Base-by-base conservation (phyloP, 2,888 invertebrate species). In the Drosophila fungiperda region DNA sequence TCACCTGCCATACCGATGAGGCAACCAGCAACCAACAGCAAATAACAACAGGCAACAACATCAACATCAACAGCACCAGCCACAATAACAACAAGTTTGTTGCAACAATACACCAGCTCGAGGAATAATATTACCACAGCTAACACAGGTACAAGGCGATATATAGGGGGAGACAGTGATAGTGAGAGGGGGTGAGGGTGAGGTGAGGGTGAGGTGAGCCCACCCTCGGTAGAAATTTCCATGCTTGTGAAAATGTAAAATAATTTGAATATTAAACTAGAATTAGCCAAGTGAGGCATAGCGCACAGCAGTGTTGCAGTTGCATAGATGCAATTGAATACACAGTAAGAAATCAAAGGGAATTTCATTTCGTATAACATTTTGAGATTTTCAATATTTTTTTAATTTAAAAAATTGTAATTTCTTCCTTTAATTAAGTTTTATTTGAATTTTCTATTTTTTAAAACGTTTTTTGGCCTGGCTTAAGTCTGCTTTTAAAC, bases 281-380 rank as follows among this genome's bases (percentile, higher is more conserved):
- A 86, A 88, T 88, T 87, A 80, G 80, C 74, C 83, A 80, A 83
- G 76, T 88, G 80, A 83, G 75, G 79, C 87, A 86, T 83, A 83
- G 66, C 49, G 76, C 82, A 74, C 80, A 36, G 49, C 54, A 45
- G 26, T 26, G 67, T 15, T 23, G 59, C 45, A 42, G 36, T 52
- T 61, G 76, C 48, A 45, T 17, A n/a, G 26, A 50, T 42, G 57
- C 42, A 42, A 32, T 42, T 42, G 32, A 15, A 1, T 57, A 32
- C 57, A 57, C 57, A 15, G 57, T 15, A 32, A 42, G 15, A 42
- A 57, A 57, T 32, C 3, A 1, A 15, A 15, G 1, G 4, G 5
- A 17, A 29, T 29, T 29, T n/a, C 29, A 29, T 15, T 26, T 23
- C 20, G 1, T 4, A 9, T 4, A 23, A 8, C 0, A 23, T 45